Conservation (phyloP, 2,888 invertebrate genomes). For the Hirtodrosophila trivittata region DNA sequence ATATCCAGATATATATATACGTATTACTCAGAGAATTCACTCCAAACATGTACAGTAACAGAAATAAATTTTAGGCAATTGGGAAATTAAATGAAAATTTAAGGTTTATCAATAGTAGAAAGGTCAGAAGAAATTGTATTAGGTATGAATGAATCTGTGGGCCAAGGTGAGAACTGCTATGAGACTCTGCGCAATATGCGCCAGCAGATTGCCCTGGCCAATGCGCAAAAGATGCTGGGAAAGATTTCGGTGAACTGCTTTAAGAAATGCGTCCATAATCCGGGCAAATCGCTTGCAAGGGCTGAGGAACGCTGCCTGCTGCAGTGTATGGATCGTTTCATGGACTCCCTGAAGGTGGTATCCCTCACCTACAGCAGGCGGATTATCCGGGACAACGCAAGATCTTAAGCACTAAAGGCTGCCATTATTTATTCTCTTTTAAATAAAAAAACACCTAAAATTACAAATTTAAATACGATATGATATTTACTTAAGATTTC, state of each 20-base stretch:
- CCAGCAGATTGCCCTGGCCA: constrained; percentile 43
- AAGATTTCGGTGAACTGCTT: constrained; percentile 41
- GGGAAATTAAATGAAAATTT: too few relatives aligned
- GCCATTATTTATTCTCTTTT: not conserved
- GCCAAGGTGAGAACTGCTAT: constrained; percentile 3
- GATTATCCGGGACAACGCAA: constrained; percentile 4
- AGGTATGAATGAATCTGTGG: constrained; percentile 10
- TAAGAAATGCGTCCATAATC: constrained; percentile 32
- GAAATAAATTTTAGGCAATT: too few relatives aligned
- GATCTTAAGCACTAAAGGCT: not conserved
- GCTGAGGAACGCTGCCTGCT: constrained; percentile 32
- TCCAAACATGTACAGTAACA: too few relatives aligned
- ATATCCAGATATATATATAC: too few relatives aligned
- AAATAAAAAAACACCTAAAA: too few relatives aligned
- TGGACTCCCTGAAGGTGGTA: constrained; percentile 42
- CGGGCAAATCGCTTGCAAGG: constrained; percentile 21
- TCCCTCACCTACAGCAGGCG: constrained; percentile 35
- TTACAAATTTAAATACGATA: too few relatives aligned
- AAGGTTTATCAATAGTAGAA: too few relatives aligned
- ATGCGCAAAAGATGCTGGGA: constrained; percentile 28
- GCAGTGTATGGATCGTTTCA: constrained; percentile 46
- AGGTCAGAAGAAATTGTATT: too few relatives aligned
- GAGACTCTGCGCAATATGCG: constrained; percentile 27
- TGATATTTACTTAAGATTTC: too few relatives aligned
- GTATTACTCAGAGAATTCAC: too few relatives aligned